Conservation (phyloP, 2,888 invertebrate genomes). For the Xanthostigma xanthostigma region DNA sequence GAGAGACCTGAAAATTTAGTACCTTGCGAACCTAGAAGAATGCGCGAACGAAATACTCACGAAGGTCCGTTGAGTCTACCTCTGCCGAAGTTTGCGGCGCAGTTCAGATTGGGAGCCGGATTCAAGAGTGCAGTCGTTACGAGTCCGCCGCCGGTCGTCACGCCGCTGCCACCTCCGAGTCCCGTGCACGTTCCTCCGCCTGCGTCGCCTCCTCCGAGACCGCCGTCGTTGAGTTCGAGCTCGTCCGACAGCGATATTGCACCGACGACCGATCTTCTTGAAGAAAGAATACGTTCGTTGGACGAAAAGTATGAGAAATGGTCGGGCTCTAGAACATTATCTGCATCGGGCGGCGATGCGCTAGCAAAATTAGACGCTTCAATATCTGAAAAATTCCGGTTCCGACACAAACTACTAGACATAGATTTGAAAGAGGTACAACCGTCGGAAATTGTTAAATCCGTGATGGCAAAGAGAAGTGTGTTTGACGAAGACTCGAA, state of each 20-base stretch:
- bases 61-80: slow-evolving; percentile 67
- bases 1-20: slow-evolving; percentile 59
- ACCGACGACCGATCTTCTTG: slow-evolving; percentile 62
- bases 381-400: slow-evolving; percentile 37
- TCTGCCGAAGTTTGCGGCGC: slow-evolving; percentile 74
- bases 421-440: slow-evolving; percentile 68
- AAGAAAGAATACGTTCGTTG: slow-evolving; percentile 80
- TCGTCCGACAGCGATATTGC: slow-evolving; percentile 53
- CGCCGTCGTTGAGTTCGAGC: slow-evolving; percentile 61
- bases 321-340: slow-evolving; percentile 52
- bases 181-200: slow-evolving; percentile 33
- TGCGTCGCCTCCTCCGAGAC: slow-evolving; percentile 49
- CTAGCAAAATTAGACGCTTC: slow-evolving; percentile 34
- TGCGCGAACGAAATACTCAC: slow-evolving; percentile 45
- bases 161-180: slow-evolving; percentile 29
- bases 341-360: slow-evolving; percentile 38
- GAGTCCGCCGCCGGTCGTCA: slow-evolving; percentile 25
- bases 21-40: slow-evolving; percentile 61
- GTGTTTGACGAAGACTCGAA: slow-evolving; percentile 95
- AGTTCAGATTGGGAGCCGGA: slow-evolving; percentile 30
- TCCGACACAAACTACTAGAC: slow-evolving; percentile 61
- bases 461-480: slow-evolving; percentile 79
- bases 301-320: slow-evolving; percentile 89
- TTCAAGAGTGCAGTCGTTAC: slow-evolving; percentile 25
- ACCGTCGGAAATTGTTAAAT: slow-evolving; percentile 87